Base-by-base conservation (phyloP, 2,797 vertebrate species). In the Hypotaenidia okinawae region DNA sequence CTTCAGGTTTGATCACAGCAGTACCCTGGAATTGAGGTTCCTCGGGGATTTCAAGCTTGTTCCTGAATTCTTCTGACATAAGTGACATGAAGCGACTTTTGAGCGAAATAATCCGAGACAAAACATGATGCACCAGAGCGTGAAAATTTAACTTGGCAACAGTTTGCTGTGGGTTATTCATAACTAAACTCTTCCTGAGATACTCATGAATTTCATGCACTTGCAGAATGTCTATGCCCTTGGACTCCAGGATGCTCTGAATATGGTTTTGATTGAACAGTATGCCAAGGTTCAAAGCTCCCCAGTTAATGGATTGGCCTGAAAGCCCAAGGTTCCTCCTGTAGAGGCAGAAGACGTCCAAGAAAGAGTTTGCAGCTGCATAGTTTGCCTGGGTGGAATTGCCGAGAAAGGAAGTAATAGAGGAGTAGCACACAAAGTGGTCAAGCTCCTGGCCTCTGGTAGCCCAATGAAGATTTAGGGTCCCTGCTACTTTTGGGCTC, bases 361-460 rank as follows among this genome's bases (percentile, higher is more conserved):
- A 97, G 95, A 99, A 99, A 4, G 98, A 97, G 91, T 99, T 99
- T 87, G 99, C 98, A 66, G 99, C 98, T 55, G 98, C 98, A 23
- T 99, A 99, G 96, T 99, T 99, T 63, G 98, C 97, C 96, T 99
- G 99, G 1, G 97, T 98, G 27, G 96, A 89, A 16, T 98, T 99
- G 80, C 99, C 98, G 43, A 99, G 89, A 72, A 99, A 99, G 68
- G 98, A 98, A 45, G 99, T 91, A 72, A 99, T 94, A 25, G 98
- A 99, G 24, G 99, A 99, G 90, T 98, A 99, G 87, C 98, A 99
- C 51, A 99, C 98, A 97, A 99, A 99, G 92, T 98, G 98, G 96
- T 99, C 98, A 32, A 99, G 95, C 25, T 98, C 78, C 61, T 98
- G 98, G 63, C 97, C 93, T 81, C 89, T 94, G 62, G 98, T 99